Evolutionary conservation across 2,113 vertebrate genomes (phyloP).

Genomic region (Dermatemys mawii): DNA sequence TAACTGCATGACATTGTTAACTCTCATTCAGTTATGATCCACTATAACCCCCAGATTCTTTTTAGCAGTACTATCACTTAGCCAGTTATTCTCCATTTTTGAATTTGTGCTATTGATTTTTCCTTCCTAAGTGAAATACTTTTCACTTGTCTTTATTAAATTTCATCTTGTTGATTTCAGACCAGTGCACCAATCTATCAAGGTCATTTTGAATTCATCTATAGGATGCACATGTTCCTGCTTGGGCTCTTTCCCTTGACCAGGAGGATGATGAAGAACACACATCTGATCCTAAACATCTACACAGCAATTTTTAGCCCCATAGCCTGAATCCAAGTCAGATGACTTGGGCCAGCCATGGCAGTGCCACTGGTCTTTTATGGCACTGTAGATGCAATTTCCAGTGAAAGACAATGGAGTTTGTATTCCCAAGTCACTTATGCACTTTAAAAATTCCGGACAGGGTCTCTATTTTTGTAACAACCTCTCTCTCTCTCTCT

Average conservation of each 20-base stretch:
- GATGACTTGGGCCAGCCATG: background rate
- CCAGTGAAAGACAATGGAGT: background rate
- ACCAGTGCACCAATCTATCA: background rate
- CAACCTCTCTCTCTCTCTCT: accelerated
- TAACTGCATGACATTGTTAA: background rate
- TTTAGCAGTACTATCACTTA: background rate
- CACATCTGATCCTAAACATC: background rate
- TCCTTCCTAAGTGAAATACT: background rate
- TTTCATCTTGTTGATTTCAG: background rate
- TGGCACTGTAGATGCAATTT: background rate
- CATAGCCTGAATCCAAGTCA: background rate
- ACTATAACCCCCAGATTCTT: background rate
- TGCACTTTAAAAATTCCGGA: accelerated
- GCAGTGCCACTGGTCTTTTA: too few species aligned
- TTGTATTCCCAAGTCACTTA: background rate
- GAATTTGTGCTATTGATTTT: background rate
- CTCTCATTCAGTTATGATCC: background rate
- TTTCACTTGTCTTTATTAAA: background rate
- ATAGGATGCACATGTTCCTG: background rate
- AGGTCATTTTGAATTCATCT: background rate
- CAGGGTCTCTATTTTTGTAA: accelerated
- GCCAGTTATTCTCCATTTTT: background rate
- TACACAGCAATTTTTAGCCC: background rate
- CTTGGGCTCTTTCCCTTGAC: background rate
- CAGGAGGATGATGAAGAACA: background rate